Conservation (phyloP, 2,888 invertebrate species). For the Napeogenes inachia region DNA sequence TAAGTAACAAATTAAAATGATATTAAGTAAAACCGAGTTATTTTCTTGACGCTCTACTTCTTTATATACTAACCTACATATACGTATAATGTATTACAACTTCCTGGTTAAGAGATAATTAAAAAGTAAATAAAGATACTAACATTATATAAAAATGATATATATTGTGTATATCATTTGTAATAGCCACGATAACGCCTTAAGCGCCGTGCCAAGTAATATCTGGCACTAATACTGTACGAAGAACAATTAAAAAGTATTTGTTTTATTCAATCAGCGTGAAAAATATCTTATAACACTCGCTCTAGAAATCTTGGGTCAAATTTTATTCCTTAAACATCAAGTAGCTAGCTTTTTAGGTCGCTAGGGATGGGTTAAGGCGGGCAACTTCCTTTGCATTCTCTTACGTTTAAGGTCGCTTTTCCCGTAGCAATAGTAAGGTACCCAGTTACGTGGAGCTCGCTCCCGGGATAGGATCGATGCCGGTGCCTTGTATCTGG, state of each 20-base stretch:
- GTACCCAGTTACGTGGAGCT: conserved; percentile 36
- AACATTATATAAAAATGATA: neutral
- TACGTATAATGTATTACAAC: too few relatives aligned
- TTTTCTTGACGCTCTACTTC: too few relatives aligned
- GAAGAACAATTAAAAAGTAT: conserved; percentile 11
- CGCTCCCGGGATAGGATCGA: conserved; percentile 59
- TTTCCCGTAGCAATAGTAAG: conserved; percentile 23
- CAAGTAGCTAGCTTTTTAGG: conserved; percentile 38
- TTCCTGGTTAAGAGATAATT: too few relatives aligned
- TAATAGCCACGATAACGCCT: neutral
- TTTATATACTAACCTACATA: too few relatives aligned
- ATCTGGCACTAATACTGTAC: conserved; percentile 15
- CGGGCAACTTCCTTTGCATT: conserved; percentile 25
- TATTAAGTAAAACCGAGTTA: too few relatives aligned
- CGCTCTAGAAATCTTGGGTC: conserved; percentile 36
- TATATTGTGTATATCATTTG: neutral
- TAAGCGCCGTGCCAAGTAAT: conserved; percentile 9
- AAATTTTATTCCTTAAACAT: conserved; percentile 36
- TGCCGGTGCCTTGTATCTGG: conserved; percentile 69
- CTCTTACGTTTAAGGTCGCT: conserved; percentile 28
- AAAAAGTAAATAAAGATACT: too few relatives aligned
- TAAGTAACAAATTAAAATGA: too few relatives aligned
- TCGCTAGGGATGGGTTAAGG: conserved; percentile 31
- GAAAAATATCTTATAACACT: conserved; percentile 17
- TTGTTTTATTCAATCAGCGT: conserved; percentile 19